Evolutionary conservation across 1,140 invertebrate species (phyloP), one percentile per base, ranked within the genome.

Genomic region (Forficula auricularia): DNA sequence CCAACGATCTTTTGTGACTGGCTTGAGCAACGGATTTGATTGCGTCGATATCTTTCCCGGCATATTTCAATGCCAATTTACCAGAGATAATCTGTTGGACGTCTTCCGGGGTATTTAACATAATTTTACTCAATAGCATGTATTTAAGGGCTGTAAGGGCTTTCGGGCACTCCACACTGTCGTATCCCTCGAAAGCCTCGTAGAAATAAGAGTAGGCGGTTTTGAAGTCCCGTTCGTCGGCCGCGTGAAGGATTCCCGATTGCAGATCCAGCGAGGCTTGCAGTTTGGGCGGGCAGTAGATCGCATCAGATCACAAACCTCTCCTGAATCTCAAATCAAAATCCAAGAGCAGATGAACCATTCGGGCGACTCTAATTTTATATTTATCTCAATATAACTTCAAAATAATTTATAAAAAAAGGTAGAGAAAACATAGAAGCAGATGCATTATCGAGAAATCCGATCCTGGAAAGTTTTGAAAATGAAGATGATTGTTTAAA

Each of bases 171-270:
- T 96, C 90, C 13, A 94, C 82, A 50, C 88, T 92, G 62, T 98
- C 92, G 64, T 94, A 98, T 47, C 92, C 92, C 71, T 99, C 96
- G 66, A 99, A 99, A 30, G 95, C 95, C 71, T 99, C 96, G 66
- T 98, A 99, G 60, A 98, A 99, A 60, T 99, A 99, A 31, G 95
- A 98, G 63, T 95, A 99, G 30, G 95, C 96, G 50, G 95, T 99
- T 72, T 99, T 98, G 61, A 99, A 99, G 58, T 99, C 96, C 56
- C 85, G 79, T 61, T 98, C 96, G 63, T 99, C 96, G 20, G 94
- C 95, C 31, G 96, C 95, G 68, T 99, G 96, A 14, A 99, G 64
- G 50, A 99, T 96, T 43, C 91, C 95, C 20, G 95, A 98, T 60
- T 98, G 94, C 35, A 98, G 66, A 68, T 99, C 96, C 12, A 99